A percentile compares a stretch with the other conserved stretches of the same genome.
Conservation (phyloP, 1,140 invertebrate species). For the Telenomus remus region DNA sequence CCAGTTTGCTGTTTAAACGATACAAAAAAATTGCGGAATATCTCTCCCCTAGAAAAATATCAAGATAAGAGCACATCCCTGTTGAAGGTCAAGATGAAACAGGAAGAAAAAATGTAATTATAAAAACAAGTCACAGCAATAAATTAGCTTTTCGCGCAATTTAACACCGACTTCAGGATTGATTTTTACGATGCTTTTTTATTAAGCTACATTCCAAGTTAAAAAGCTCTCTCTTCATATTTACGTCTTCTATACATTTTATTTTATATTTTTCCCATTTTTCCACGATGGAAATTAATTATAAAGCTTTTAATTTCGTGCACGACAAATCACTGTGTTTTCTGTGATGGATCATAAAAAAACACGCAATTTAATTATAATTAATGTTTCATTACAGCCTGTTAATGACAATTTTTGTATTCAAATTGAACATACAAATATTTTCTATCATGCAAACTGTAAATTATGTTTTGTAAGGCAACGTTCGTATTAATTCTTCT, state of each 20-base stretch:
- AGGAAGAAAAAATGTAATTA: constrained; percentile 62
- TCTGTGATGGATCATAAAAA: constrained; percentile 13
- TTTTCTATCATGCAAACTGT: too few species aligned
- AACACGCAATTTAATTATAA: too few species aligned
- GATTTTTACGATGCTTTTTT: constrained; percentile 57
- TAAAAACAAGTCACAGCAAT: constrained; percentile 54
- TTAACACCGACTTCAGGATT: constrained; percentile 44
- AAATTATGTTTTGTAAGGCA: too few species aligned
- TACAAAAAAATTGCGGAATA: constrained; percentile 59
- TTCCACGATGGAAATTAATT: constrained; percentile 37
- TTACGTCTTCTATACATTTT: constrained; percentile 47
- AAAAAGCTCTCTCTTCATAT: constrained; percentile 38
- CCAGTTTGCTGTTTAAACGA: constrained; percentile 64
- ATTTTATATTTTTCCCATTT: constrained; percentile 40
- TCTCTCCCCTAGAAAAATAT: constrained; percentile 61
- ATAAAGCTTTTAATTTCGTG: constrained; percentile 16
- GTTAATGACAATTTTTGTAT: too few species aligned
- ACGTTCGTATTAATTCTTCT: too few species aligned
- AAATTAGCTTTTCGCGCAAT: constrained; percentile 59
- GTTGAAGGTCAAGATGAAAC: constrained; percentile 46
- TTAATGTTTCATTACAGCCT: too few species aligned
- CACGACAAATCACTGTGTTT: constrained; percentile 35
- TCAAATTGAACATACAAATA: too few species aligned
- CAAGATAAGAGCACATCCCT: constrained; percentile 61
- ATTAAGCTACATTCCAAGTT: constrained; percentile 47